These are phyloP conservation scores for Mesorhabditis spiculigera DNA, from an alignment of 2,888 invertebrate species.

Conservation along the genomic window DNA sequence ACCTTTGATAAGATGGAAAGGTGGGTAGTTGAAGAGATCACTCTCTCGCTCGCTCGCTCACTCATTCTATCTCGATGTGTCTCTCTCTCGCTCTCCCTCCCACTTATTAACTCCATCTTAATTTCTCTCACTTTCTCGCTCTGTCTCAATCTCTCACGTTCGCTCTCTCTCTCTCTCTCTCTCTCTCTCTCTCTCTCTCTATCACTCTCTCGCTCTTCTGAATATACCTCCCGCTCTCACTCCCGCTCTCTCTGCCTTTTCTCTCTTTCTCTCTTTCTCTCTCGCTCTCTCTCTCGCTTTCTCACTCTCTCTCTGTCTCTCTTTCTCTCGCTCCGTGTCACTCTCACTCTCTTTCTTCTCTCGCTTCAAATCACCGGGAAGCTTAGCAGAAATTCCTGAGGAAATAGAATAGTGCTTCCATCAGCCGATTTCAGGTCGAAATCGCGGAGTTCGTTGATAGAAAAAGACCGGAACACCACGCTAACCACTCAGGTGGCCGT, in stretches of 20 bases:
- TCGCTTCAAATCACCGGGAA: no score
- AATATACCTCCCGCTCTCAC: no score
- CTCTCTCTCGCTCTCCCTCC: conserved; percentile 1
- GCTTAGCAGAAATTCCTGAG: no score
- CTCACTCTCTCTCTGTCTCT: no score
- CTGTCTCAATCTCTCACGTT: conserved; percentile 9
- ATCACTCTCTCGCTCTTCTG: no score
- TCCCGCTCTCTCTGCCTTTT: no score
- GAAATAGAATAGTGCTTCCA: background rate
- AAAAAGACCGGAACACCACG: conserved; percentile 24
- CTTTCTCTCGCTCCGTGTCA: conserved; percentile 3
- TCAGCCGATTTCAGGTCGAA: conserved; percentile 14
- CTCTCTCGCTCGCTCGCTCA: conserved; percentile 6
- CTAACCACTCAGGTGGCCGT: background rate
- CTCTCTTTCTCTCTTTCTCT: no score
- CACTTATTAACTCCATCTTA: background rate
- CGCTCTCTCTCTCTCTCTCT: conserved; percentile 5
- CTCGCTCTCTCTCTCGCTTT: no score
- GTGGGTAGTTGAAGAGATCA: conserved; percentile 15
- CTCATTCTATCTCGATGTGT: background rate
- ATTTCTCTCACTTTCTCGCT: background rate
- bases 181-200: conserved; percentile 3
- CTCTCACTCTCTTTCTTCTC: conserved; percentile 3
- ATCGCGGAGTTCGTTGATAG: conserved; percentile 33
- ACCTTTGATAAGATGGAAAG: conserved; percentile 41